A percentile compares a stretch with the other conserved stretches of the same genome.
These are phyloP conservation scores for Lophius americanus DNA, from an alignment of 2,797 vertebrate genomes.

Conservation along the genomic window DNA sequence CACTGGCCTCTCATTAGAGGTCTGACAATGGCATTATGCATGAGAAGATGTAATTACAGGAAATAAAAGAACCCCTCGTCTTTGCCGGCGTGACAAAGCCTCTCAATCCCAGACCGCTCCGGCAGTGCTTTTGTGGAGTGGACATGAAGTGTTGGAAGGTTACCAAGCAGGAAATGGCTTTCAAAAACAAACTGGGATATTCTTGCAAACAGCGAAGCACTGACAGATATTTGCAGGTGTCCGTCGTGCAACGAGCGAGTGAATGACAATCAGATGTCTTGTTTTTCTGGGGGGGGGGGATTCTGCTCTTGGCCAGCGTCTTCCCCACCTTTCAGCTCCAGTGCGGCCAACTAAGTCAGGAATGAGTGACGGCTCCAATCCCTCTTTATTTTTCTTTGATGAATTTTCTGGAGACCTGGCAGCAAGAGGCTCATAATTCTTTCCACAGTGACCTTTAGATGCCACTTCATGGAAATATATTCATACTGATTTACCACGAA, in stretches of 20 bases:
- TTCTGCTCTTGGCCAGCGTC: slow-evolving; percentile 19
- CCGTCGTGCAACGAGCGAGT: too few species aligned
- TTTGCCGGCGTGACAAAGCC: slow-evolving; percentile 49
- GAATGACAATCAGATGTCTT: neutral
- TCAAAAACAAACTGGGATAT: slow-evolving; percentile 51
- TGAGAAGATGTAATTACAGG: slow-evolving; percentile 37
- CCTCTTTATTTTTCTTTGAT: slow-evolving; percentile 29
- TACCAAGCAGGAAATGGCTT: slow-evolving; percentile 69
- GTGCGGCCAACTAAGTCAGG: slow-evolving; percentile 36
- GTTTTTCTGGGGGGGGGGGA: slow-evolving; percentile 1
- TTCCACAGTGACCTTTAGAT: slow-evolving; percentile 56
- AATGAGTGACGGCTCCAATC: slow-evolving; percentile 26
- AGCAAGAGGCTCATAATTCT: slow-evolving; percentile 36
- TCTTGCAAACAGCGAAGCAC: slow-evolving; percentile 54
- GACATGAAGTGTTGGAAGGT: slow-evolving; percentile 53
- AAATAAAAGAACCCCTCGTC: slow-evolving; percentile 11
- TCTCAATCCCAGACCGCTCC: slow-evolving; percentile 31
- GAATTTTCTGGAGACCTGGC: slow-evolving; percentile 28
- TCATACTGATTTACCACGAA: slow-evolving; percentile 52
- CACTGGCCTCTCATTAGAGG: slow-evolving; percentile 31
- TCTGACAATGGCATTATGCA: slow-evolving; percentile 27
- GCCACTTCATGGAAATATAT: slow-evolving; percentile 51
- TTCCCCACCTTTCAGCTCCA: slow-evolving; percentile 46
- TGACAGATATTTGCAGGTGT: slow-evolving; percentile 9
- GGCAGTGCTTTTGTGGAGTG: slow-evolving; percentile 49